Conservation (phyloP, 2,797 vertebrate species). For the Dendrocincla tyrannina region DNA sequence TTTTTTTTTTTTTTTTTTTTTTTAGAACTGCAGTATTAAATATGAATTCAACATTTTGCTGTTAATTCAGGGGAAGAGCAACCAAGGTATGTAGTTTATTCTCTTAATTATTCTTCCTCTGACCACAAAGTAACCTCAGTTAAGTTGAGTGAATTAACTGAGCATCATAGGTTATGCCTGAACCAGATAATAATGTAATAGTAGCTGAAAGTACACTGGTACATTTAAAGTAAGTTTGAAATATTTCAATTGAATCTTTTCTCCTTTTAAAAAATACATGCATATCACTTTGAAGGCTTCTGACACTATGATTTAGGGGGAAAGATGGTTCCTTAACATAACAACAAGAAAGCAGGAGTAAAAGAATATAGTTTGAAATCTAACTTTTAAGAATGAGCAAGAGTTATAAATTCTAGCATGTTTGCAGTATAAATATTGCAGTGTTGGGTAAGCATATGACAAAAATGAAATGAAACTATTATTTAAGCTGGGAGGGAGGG, state of each 20-base stretch:
- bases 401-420: not conserved
- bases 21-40: not conserved
- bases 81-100: not conserved
- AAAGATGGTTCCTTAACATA: not conserved
- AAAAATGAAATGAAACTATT: slow-evolving; percentile 54
- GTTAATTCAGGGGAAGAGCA: not conserved
- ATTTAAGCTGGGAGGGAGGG: not conserved
- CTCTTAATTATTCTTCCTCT: not conserved
- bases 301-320: not conserved
- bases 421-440: slow-evolving; percentile 6
- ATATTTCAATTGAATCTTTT: not conserved
- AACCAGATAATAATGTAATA: not conserved
- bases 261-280: not conserved
- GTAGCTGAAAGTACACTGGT: not conserved
- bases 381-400: not conserved
- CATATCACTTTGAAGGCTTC: not conserved
- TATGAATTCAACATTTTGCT: not conserved
- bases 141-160: not conserved
- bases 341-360: not conserved
- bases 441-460: slow-evolving; percentile 13
- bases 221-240: not conserved
- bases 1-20: not conserved
- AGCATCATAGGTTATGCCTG: not conserved
- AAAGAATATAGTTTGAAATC: not conserved
- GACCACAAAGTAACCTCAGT: not conserved